Conservation (phyloP, 2,888 invertebrate species). For the Pterobdella sp. region DNA sequence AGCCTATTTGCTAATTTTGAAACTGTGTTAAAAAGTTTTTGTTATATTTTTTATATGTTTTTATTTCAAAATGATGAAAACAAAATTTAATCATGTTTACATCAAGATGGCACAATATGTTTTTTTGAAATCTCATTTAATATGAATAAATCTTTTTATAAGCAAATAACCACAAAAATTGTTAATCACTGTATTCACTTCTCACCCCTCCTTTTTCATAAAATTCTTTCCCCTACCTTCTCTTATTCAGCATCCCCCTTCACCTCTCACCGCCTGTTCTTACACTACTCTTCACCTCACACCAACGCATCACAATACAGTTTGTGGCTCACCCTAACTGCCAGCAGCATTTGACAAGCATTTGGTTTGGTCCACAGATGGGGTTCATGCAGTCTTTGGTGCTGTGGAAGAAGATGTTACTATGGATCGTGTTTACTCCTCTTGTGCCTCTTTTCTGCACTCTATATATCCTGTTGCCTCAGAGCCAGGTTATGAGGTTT, state of each 20-base stretch:
- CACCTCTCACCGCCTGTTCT: too few relatives aligned
- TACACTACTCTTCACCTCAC: too few relatives aligned
- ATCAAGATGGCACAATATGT: too few relatives aligned
- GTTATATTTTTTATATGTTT: too few relatives aligned
- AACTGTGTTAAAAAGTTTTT: too few relatives aligned
- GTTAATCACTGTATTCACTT: background rate
- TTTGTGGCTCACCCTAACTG: constrained; percentile 70
- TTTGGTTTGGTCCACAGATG: constrained; percentile 62
- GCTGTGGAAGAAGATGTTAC: constrained; percentile 50
- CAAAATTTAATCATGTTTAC: too few relatives aligned
- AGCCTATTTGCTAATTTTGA: too few relatives aligned
- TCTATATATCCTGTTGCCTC: constrained; percentile 48
- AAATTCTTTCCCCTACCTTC: too few relatives aligned
- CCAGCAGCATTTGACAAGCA: constrained; percentile 62
- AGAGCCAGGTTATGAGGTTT: constrained; percentile 47
- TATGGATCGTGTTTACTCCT: constrained; percentile 36
- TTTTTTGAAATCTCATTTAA: too few relatives aligned
- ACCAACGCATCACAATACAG: constrained; percentile 37
- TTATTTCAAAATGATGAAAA: too few relatives aligned
- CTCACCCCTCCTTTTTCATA: background rate
- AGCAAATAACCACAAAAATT: background rate
- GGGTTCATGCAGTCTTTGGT: constrained; percentile 56
- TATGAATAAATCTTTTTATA: too few relatives aligned
- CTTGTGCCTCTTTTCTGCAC: constrained; percentile 45
- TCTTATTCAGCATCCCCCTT: too few relatives aligned